Conservation (phyloP, 2,113 vertebrate species). For the Scopus umbretta region DNA sequence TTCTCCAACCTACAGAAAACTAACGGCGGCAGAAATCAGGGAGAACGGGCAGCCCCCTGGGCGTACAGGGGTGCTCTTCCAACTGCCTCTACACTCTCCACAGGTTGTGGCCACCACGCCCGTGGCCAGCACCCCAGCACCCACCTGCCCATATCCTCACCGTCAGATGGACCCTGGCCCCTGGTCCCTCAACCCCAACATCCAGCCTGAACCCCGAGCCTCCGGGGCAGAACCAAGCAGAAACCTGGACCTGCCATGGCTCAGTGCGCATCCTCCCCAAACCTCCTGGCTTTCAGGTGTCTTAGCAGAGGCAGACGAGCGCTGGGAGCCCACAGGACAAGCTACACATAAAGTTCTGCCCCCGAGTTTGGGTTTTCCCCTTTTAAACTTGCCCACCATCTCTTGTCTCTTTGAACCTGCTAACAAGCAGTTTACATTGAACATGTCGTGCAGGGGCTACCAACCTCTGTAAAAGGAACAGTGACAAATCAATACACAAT, state of each 20-base stretch:
- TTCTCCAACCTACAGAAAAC: background rate
- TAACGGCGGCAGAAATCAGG: background rate
- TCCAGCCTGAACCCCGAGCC: background rate
- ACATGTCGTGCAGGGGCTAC: background rate
- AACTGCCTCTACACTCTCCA: background rate
- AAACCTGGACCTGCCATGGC: too few species aligned
- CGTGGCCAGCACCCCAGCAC: background rate
- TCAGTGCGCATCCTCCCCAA: accelerated
- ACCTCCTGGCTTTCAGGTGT: too few species aligned
- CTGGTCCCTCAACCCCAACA: too few species aligned
- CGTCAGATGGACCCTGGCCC: accelerated
- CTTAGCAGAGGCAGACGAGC: background rate
- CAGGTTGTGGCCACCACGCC: too few species aligned
- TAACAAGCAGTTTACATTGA: background rate
- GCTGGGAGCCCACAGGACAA: background rate
- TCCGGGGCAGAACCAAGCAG: background rate
- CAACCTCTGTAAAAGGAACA: background rate
- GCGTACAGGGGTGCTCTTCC: background rate
- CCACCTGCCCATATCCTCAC: background rate
- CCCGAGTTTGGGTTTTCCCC: too few species aligned
- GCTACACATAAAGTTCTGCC: too few species aligned
- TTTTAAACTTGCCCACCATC: background rate
- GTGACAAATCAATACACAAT: background rate
- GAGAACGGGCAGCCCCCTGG: background rate
- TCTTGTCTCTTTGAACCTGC: background rate